Evolutionary conservation across 2,888 invertebrate genomes (phyloP).

Genomic region (Pediacus dermestoides): DNA sequence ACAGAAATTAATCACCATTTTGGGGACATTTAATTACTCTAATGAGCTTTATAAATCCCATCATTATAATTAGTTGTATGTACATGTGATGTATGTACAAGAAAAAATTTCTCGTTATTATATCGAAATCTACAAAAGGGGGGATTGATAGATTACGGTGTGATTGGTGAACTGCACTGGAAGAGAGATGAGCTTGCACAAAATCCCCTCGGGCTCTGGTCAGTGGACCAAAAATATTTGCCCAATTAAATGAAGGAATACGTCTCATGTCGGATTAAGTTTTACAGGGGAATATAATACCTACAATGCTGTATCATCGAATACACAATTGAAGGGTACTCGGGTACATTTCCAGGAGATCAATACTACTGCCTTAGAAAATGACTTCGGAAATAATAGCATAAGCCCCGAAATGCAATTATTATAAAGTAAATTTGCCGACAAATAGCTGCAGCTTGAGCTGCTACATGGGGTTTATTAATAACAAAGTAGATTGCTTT

Average conservation of each 20-base stretch:
- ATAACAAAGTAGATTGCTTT: too few species aligned
- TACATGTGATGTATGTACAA: too few species aligned
- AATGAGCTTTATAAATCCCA: slow-evolving; percentile 11
- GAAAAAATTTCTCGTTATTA: too few species aligned
- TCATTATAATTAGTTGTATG: not conserved
- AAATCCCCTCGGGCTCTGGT: slow-evolving; percentile 1
- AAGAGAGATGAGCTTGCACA: slow-evolving; percentile 1
- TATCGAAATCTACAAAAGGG: too few species aligned
- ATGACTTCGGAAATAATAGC: too few species aligned
- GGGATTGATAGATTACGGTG: too few species aligned
- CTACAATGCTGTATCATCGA: slow-evolving; percentile 2
- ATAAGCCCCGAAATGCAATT: too few species aligned
- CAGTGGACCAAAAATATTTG: slow-evolving; percentile 3
- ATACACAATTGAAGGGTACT: slow-evolving; percentile 1
- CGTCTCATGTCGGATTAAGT: slow-evolving; percentile 13
- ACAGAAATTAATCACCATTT: slow-evolving; percentile 21
- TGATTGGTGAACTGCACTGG: slow-evolving; percentile 6
- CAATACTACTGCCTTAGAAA: too few species aligned
- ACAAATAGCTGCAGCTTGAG: too few species aligned
- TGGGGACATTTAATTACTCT: slow-evolving; percentile 14
- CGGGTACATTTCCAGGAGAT: too few species aligned
- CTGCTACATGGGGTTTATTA: too few species aligned
- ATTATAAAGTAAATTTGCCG: too few species aligned
- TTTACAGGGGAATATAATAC: slow-evolving; percentile 3
- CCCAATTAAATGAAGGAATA: slow-evolving; percentile 9